Conservation (phyloP, 1,140 invertebrate species). For the Leptinotarsa defecta region DNA sequence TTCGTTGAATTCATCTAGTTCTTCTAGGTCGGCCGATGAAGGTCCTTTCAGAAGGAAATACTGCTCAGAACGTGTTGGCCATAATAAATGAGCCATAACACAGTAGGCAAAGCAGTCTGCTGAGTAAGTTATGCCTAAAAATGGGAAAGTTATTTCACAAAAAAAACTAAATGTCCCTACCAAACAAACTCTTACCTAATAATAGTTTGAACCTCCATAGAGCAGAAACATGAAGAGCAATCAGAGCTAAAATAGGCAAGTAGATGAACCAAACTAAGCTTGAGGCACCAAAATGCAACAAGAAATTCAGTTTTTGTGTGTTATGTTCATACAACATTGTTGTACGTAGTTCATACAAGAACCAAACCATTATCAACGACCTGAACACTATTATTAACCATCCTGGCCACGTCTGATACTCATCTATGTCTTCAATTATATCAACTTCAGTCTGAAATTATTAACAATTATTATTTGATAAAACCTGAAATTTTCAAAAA, state of each 20-base stretch:
- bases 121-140: slow-evolving; percentile 88
- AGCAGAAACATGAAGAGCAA: slow-evolving; percentile 90
- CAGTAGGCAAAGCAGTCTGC: slow-evolving; percentile 93
- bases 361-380: slow-evolving; percentile 93
- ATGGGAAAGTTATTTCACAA: too few species aligned
- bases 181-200: slow-evolving; percentile 68
- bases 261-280: slow-evolving; percentile 98
- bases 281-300: slow-evolving; percentile 95
- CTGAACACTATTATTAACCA: slow-evolving; percentile 89
- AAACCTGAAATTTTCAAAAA: slow-evolving; percentile 25
- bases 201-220: slow-evolving; percentile 95
- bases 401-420: slow-evolving; percentile 96
- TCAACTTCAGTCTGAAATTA: slow-evolving; percentile 86
- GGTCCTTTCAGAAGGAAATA: slow-evolving; percentile 80
- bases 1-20: slow-evolving; percentile 90
- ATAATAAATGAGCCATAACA: slow-evolving; percentile 90
- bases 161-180: slow-evolving; percentile 27
- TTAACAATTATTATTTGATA: slow-evolving; percentile 9
- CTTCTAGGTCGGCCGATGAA: slow-evolving; percentile 72
- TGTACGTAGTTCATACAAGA: slow-evolving; percentile 87
- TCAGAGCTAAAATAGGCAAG: slow-evolving; percentile 89
- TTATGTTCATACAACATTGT: slow-evolving; percentile 93
- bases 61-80: slow-evolving; percentile 89
- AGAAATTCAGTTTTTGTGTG: slow-evolving; percentile 87
- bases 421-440: slow-evolving; percentile 94